Evolutionary conservation across 1,140 invertebrate species (phyloP).

Genomic region (Drosophila nigromelanica): DNA sequence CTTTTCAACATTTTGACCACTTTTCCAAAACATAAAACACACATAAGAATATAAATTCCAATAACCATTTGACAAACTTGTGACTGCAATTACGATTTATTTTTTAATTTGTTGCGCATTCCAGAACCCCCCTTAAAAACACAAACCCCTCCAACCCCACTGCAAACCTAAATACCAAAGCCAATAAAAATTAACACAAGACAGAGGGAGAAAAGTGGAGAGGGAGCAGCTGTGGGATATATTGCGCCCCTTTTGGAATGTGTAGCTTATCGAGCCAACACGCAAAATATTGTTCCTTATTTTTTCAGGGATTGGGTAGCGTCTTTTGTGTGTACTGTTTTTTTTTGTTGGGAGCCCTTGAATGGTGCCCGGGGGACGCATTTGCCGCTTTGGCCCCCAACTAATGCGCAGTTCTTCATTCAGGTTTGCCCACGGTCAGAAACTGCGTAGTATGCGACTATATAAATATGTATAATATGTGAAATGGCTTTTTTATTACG

Average conservation of each 20-base stretch:
- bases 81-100: slow-evolving; percentile 22
- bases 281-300: slow-evolving; percentile 16
- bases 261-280: slow-evolving; percentile 18
- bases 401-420: slow-evolving; percentile 20
- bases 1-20: not conserved
- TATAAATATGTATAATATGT: slow-evolving; percentile 6
- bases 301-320: not conserved
- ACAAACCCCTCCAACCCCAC: not conserved
- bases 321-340: too few relatives aligned
- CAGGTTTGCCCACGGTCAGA: not conserved
- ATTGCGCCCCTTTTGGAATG: not conserved
- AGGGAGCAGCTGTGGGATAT: not conserved
- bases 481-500: slow-evolving; percentile 48
- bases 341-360: slow-evolving; percentile 7
- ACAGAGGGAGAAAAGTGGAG: not conserved
- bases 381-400: slow-evolving; percentile 17
- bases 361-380: slow-evolving; percentile 26
- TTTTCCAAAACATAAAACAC: slow-evolving; percentile 41
- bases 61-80: not conserved
- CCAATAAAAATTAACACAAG: slow-evolving; percentile 35
- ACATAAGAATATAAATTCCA: not conserved
- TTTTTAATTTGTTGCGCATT: slow-evolving; percentile 40
- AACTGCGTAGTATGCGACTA: slow-evolving; percentile 24
- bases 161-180: slow-evolving; percentile 9
- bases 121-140: slow-evolving; percentile 3